A percentile compares a stretch with the other conserved stretches of the same genome.
These are phyloP conservation scores for Suillia variegata DNA, from an alignment of 2,888 invertebrate species.

Conservation along the genomic window DNA sequence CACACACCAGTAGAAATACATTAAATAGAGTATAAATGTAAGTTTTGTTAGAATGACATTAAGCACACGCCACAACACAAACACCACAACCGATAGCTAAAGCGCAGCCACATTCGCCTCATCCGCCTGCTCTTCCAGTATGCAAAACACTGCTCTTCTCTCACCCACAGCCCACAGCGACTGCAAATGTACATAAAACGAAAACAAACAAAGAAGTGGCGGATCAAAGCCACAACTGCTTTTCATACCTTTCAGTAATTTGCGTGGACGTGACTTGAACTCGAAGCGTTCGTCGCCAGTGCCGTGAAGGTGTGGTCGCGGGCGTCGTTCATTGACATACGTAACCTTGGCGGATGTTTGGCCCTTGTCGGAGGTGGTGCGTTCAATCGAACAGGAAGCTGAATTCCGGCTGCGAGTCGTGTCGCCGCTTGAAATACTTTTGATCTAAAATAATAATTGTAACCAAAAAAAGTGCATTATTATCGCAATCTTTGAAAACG, in stretches of 20 bases:
- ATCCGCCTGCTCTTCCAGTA: constrained; percentile 34
- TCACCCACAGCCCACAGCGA: constrained; percentile 39
- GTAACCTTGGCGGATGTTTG: constrained; percentile 55
- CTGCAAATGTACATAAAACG: constrained; percentile 27
- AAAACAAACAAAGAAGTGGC: too few species aligned
- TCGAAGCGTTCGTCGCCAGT: constrained; percentile 56
- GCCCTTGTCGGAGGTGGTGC: constrained; percentile 56
- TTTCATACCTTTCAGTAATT: constrained; percentile 57
- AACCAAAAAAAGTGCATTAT: too few species aligned
- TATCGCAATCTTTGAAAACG: background rate
- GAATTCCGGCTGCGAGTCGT: constrained; percentile 60
- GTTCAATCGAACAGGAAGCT: constrained; percentile 59
- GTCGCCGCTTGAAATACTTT: constrained; percentile 60
- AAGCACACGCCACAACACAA: background rate
- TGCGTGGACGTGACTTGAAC: constrained; percentile 58
- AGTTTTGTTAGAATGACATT: too few species aligned
- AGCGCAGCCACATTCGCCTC: too few species aligned
- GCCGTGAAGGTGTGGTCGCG: constrained; percentile 46
- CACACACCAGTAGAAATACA: too few species aligned
- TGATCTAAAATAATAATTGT: constrained; percentile 46
- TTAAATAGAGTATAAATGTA: too few species aligned
- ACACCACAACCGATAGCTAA: background rate
- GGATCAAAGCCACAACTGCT: background rate
- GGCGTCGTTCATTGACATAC: constrained; percentile 58
- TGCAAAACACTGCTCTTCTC: too few species aligned